Evolutionary conservation across 2,113 vertebrate genomes (phyloP).

Genomic region (Euleptes europaea): DNA sequence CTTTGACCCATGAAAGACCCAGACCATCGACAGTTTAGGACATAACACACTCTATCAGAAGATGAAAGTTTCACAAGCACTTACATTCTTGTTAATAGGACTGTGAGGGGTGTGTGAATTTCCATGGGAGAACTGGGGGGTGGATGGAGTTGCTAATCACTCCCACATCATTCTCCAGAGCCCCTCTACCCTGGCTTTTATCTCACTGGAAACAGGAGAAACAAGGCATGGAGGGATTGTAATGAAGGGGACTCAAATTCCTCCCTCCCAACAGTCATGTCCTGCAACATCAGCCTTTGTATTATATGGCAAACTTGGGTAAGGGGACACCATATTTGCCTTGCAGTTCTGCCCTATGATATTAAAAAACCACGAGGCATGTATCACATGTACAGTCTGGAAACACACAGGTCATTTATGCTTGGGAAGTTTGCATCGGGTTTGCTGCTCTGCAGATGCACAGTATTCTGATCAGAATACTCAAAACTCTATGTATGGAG

Average conservation of each 20-base stretch:
- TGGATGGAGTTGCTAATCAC: not conserved
- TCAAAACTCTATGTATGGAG: no score
- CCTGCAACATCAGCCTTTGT: not conserved
- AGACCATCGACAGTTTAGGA: not conserved
- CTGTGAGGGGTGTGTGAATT: no score
- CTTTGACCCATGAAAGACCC: no score
- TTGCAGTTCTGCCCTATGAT: not conserved
- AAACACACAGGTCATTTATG: not conserved
- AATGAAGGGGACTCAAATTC: not conserved
- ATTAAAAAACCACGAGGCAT: not conserved
- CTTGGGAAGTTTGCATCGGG: no score
- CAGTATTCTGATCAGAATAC: no score
- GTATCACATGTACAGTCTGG: not conserved
- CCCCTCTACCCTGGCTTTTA: not conserved
- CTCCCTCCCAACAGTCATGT: not conserved
- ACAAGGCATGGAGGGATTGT: no score
- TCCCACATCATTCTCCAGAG: not conserved
- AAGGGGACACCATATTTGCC: not conserved
- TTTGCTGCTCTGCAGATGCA: no score
- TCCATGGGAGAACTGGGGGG: not conserved
- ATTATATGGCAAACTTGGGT: not conserved
- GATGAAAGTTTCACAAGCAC: not conserved
- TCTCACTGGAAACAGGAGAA: not conserved
- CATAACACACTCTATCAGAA: not conserved
- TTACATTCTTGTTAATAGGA: not conserved